Percentiles rank a stretch among this genome's conserved stretches.
phyloP scores from a whole-genome alignment of 2,113 vertebrate genomes.

The Progne subis region DNA sequence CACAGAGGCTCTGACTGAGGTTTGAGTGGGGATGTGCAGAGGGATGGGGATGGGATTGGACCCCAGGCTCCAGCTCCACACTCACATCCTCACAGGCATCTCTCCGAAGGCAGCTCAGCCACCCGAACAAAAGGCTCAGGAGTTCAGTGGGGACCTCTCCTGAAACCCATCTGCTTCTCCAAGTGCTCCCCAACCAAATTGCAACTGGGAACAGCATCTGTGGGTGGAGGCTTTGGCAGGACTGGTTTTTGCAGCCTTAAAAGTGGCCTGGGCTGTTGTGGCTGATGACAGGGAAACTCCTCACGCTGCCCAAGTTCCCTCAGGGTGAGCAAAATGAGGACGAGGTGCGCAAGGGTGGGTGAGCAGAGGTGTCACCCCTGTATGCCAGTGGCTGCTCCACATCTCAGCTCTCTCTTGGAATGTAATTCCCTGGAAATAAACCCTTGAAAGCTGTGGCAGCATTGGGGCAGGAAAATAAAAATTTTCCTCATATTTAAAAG shows the following conservation, averaged over 20 bases:
- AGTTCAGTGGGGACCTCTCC: neutral
- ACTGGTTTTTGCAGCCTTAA: neutral
- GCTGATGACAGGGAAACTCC: accelerated
- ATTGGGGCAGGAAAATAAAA: too few relatives aligned
- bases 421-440: neutral
- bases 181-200: neutral
- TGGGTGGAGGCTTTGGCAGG: neutral
- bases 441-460: neutral
- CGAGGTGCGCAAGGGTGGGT: accelerated
- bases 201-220: neutral
- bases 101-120: neutral
- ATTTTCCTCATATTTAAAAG: neutral
- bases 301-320: accelerated
- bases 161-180: neutral
- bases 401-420: neutral
- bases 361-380: neutral
- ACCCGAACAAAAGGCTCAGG: neutral
- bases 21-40: neutral
- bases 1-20: neutral
- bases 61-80: neutral
- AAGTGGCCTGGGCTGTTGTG: neutral
- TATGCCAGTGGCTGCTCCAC: neutral
- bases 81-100: accelerated
- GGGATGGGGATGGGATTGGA: neutral
- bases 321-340: neutral